Conservation (phyloP, 2,113 vertebrate genomes). For the Opisthocomus hoazin region DNA sequence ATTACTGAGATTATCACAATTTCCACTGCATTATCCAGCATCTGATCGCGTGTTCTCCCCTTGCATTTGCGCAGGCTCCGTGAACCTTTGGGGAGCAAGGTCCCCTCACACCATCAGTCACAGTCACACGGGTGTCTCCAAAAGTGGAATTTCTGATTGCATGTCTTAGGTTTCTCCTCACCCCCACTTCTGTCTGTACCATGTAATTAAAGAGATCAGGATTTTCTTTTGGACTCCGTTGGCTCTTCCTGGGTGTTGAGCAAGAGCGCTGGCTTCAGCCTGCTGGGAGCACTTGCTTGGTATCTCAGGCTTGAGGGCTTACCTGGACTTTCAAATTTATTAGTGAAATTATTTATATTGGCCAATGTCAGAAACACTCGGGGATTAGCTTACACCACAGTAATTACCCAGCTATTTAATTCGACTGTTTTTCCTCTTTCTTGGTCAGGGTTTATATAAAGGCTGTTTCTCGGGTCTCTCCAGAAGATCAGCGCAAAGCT, state of each 20-base stretch:
- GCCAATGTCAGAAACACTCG: neutral
- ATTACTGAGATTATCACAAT: neutral
- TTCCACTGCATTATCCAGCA: neutral
- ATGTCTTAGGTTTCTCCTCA: rapidly evolving
- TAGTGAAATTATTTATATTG: constrained; percentile 36
- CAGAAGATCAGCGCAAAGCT: neutral
- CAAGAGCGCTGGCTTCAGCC: neutral
- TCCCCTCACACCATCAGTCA: neutral
- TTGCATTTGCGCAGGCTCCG: rapidly evolving
- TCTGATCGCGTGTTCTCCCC: neutral
- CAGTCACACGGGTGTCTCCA: rapidly evolving
- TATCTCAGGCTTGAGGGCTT: neutral
- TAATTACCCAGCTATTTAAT: constrained; percentile 24
- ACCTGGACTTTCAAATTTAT: neutral
- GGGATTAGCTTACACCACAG: neutral
- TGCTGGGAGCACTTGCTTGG: neutral
- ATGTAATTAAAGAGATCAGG: neutral
- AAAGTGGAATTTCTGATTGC: neutral
- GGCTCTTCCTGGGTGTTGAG: neutral
- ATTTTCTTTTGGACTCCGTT: neutral
- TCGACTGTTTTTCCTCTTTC: neutral
- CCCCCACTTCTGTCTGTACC: neutral
- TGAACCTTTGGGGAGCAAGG: rapidly evolving
- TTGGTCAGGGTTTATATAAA: constrained; percentile 17
- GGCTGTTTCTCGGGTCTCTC: neutral